Evolutionary conservation across 2,888 invertebrate species (phyloP), one percentile per base, ranked within the genome.

Genomic region (Schrankia costaestrigalis): DNA sequence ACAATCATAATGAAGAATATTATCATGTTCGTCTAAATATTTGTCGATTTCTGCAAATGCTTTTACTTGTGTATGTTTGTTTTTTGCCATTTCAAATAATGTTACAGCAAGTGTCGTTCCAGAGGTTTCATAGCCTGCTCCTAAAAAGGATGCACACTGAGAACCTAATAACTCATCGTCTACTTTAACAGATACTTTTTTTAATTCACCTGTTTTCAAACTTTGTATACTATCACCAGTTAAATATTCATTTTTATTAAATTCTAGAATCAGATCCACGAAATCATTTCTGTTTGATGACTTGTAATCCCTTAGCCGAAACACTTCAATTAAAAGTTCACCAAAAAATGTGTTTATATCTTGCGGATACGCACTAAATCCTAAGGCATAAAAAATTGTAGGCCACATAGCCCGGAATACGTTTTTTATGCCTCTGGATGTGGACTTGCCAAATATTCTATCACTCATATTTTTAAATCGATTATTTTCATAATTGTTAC

Each of bases 111-210:
- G 30, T 0, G 65, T 58, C 0, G 46, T 54, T 0, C 69, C 46
- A 2, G 71, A 62, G 0, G 71, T 69, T 31, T 71, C 70, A 25
- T 46, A 70, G 0, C 70, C 71, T 15, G 63, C 70, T 3, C 48
- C 57, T 14, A 70, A 69, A 18, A 91, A 89, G 0, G 87, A 54
- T 12, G 87, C 77, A 0, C 86, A 78, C 30, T 90, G 89, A 0
- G 88, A 83, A 0, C 78, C 72, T 9, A 90, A 41, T 30, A 89
- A 62, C 2, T 81, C 66, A n/a, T 79, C 41, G 1, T 71, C 67
- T 2, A 87, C 43, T 3, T 63, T 45, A 0, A 69, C 19, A 2
- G 36, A 35, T 2, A 52, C 27, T 9, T 38, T 55, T 11, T 56
- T 37, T 3, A 34, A 45, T 1, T 40, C 52, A 0, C 47, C 47